phyloP scores from a whole-genome alignment of 2,797 vertebrate species.

The Meda fulgida region DNA sequence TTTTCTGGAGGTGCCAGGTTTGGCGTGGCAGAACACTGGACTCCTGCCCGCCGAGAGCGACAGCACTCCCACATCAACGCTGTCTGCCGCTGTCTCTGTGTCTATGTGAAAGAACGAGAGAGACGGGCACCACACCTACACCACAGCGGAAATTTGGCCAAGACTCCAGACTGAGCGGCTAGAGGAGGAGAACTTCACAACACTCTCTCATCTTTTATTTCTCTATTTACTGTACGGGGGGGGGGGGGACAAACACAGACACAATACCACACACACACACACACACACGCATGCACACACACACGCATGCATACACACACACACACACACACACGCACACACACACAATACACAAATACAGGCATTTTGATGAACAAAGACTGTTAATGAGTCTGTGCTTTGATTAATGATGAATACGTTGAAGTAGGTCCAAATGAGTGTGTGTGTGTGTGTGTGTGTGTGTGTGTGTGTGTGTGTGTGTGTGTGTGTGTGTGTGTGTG shows the following conservation, averaged over 20 bases:
- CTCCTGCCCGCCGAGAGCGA: constrained; percentile 50
- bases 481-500: constrained; percentile 52
- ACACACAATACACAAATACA: constrained; percentile 41
- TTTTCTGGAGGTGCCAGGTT: constrained; percentile 41
- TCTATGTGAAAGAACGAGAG: constrained; percentile 56
- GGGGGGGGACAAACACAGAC: constrained; percentile 53
- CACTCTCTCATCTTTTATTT: constrained; percentile 64
- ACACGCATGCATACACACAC: constrained; percentile 44
- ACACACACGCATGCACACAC: constrained; percentile 21
- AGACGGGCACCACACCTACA: constrained; percentile 80
- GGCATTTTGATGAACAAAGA: constrained; percentile 48
- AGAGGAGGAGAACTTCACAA: constrained; percentile 65
- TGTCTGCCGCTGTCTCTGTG: constrained; percentile 48
- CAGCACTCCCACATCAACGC: constrained; percentile 56
- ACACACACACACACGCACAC: constrained; percentile 44
- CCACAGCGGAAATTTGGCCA: constrained; percentile 83
- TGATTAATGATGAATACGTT: constrained; percentile 25
- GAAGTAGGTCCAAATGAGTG: constrained; percentile 11
- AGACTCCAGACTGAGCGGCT: constrained; percentile 79
- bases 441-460: constrained; percentile 41
- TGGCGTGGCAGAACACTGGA: constrained; percentile 64
- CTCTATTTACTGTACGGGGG: constrained; percentile 52
- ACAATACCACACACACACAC: constrained; percentile 13
- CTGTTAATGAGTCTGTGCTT: constrained; percentile 22
- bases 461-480: constrained; percentile 59